Base-by-base conservation (phyloP, 2,113 vertebrate species). In the Dromiciops gliroides region DNA sequence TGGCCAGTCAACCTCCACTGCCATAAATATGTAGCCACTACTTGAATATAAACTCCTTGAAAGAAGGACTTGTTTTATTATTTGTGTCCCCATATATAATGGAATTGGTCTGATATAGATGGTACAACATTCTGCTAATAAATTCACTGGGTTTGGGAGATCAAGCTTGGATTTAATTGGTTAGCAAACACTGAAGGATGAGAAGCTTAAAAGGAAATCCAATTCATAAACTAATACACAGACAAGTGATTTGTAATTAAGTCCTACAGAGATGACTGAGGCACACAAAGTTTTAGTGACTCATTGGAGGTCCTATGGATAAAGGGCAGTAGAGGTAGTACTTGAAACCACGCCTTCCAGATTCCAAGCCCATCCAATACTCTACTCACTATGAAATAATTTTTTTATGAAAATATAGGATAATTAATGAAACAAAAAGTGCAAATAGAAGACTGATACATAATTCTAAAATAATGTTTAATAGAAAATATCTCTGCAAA, bases 391-490 rank as follows among this genome's bases (percentile, higher is more conserved):
- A 22, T 44, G 19, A 83, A 75, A 75, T 75, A 67, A 75, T 16
- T 75, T 67, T 3, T 75, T n/a, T 19, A 93, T 50, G 53, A 75
- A 97, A 56, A 31, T 90, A 0, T 24, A 91, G 1, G 24, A 26
- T 94, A 95, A 89, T 88, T 60, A 94, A 94, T 48, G 50, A 31
- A 89, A 94, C 93, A 3, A 0, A 60, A 91, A 94, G 37, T 7
- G 26, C 89, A 91, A 94, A 50, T 91, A 51, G 93, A 48, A 90
- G 8, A 56, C 91, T 94, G 23, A 83, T 75, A 5, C 4, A n/a
- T 6, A 67, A 37, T 14, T 67, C 2, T 83, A 44, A 83, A 75
- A 44, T 6, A 44, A 83, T 44, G n/a, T 7, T 83, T 83, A 44
- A 44, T 90, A 88, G 11, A 94, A 24, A 90, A 95, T 91, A n/a